phyloP scores from a whole-genome alignment of 2,797 vertebrate genomes.

The Sus cebifrons region DNA sequence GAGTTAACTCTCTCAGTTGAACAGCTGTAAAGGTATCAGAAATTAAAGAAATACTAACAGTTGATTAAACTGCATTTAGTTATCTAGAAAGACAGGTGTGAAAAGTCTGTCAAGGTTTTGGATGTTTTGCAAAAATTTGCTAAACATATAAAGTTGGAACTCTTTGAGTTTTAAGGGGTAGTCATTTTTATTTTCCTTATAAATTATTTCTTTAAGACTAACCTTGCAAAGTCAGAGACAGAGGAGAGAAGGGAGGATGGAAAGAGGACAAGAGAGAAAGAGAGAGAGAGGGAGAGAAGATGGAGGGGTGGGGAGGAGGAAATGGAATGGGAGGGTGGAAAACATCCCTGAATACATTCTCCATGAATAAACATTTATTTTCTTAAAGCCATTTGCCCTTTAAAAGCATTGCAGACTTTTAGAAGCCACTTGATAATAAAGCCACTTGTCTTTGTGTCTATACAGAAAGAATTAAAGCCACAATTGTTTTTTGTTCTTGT shows the following conservation, averaged over 20 bases:
- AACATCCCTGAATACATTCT: neutral
- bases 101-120: neutral
- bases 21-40: slow-evolving; percentile 25
- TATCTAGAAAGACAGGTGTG: slow-evolving; percentile 6
- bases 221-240: neutral
- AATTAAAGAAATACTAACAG: slow-evolving; percentile 62
- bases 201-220: slow-evolving; percentile 15
- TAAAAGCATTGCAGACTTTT: neutral
- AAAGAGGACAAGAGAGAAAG: neutral
- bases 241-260: neutral
- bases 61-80: slow-evolving; percentile 48
- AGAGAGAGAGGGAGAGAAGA: neutral
- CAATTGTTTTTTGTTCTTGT: neutral
- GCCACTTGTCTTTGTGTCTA: neutral
- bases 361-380: neutral
- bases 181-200: slow-evolving; percentile 39
- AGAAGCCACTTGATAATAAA: slow-evolving; percentile 26
- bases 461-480: neutral
- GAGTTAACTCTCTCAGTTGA: neutral
- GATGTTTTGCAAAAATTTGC: slow-evolving; percentile 31
- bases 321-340: neutral
- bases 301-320: neutral
- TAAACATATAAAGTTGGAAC: slow-evolving; percentile 11
- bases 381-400: slow-evolving; percentile 1
- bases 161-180: slow-evolving; percentile 19